These are phyloP conservation scores for Oncopeltus fasciatus DNA, from an alignment of 1,140 invertebrate genomes.

Conservation along the genomic window DNA sequence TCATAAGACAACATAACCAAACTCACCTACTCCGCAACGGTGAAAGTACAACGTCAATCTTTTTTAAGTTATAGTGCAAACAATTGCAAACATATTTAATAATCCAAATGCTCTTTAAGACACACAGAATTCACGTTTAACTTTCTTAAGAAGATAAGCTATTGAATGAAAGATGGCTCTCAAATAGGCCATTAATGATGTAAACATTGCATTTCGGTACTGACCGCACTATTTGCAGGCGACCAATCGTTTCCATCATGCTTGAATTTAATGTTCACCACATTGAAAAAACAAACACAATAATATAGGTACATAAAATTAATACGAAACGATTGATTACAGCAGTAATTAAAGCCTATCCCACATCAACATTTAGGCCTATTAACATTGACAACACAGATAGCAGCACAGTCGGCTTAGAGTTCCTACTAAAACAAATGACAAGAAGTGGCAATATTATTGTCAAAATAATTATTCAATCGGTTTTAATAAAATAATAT, in stretches of 20 bases:
- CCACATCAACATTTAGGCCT: slow-evolving; percentile 28
- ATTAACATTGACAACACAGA: slow-evolving; percentile 56
- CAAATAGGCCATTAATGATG: slow-evolving; percentile 28
- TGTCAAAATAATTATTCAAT: no score
- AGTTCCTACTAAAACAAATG: neutral
- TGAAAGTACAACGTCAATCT: neutral
- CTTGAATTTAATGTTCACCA: neutral
- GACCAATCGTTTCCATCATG: slow-evolving; percentile 1
- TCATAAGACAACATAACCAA: slow-evolving; percentile 8
- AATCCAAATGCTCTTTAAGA: neutral
- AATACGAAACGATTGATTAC: slow-evolving; percentile 19
- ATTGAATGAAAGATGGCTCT: slow-evolving; percentile 20
- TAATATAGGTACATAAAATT: neutral
- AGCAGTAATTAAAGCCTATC: slow-evolving; percentile 23
- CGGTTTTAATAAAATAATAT: no score
- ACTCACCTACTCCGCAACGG: slow-evolving; percentile 3
- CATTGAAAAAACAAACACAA: slow-evolving; percentile 2
- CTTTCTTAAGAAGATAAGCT: slow-evolving; percentile 5
- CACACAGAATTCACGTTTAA: neutral
- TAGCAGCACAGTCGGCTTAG: slow-evolving; percentile 33
- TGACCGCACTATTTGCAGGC: slow-evolving; percentile 8
- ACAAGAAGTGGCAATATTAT: no score
- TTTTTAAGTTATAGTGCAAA: neutral
- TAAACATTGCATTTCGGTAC: slow-evolving; percentile 32
- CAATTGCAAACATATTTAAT: neutral